Evolutionary conservation across 2,888 invertebrate genomes (phyloP), one percentile per base, ranked within the genome.

Genomic region (Diloba caeruleocephala): DNA sequence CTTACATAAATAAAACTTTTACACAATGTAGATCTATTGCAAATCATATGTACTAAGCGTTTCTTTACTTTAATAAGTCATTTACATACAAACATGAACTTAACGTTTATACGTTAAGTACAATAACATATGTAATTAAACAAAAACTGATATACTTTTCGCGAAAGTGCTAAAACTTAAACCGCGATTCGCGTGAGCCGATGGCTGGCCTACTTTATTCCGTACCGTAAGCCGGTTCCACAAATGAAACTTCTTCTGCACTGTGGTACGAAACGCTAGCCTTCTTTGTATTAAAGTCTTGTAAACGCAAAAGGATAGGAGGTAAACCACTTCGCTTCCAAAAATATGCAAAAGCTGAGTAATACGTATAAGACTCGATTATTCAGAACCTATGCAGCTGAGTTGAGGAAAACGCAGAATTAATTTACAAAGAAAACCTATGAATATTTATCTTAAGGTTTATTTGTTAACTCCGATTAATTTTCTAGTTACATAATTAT

Each of bases 141-240:
- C 55, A 53, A 52, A 56, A 57, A 58, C 51, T 45, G 37, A 43
- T 46, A 69, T 62, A 70, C 62, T 62, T 64, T 56, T 68, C 59
- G 53, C 68, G 74, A 74, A 67, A 71, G 61, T 51, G 5, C 5
- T 64, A 55, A 52, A 60, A 45, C 23, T n/a, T n/a, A n/a, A n/a
- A n/a, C n/a, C n/a, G n/a, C 55, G 55, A 75, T 71, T 84, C 77
- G 86, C 85, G 85, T 86, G 87, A 78, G 71, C 43, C 73, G 74
- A 79, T 71, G 61, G 75, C 43, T 72, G 87, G 78, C 87, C 87
- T 85, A 87, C 76, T 81, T 83, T 72, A 71, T 70, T 76, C 73
- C 58, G 76, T 74, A 71, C 79, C 60, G 68, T 63, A 68, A 79
- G 76, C 77, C 74, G 81, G 75, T 78, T 78, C 67, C 71, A 67